Percentiles rank a stretch among this genome's conserved stretches.
Conservation (phyloP, 1,140 invertebrate species). For the Macrosteles quadrilineatus region DNA sequence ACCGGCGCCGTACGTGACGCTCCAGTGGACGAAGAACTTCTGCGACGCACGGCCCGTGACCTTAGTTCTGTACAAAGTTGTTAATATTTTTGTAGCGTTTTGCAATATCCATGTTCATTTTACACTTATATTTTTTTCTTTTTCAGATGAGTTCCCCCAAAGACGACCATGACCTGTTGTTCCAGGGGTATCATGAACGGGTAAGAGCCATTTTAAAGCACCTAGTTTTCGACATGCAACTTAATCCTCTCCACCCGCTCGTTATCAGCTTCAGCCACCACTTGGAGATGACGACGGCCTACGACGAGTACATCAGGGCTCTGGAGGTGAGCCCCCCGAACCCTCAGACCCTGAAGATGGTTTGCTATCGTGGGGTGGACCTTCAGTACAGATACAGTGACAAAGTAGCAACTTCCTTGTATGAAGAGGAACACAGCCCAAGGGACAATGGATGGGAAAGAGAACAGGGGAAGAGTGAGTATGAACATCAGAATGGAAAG, state of each 20-base stretch:
- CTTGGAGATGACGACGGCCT: slow-evolving; percentile 19
- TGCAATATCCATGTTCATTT: no score
- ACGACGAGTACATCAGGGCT: slow-evolving; percentile 5
- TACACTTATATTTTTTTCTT: no score
- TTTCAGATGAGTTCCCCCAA: not conserved
- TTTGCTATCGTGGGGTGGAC: not conserved
- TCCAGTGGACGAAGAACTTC: no score
- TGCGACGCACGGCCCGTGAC: no score
- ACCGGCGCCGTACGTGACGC: no score
- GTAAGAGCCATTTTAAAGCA: slow-evolving; percentile 4
- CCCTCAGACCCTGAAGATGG: not conserved
- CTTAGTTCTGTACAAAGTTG: no score
- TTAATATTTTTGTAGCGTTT: no score
- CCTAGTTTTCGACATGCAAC: slow-evolving; percentile 9
- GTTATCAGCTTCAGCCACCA: slow-evolving; percentile 15
- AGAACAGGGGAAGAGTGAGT: no score
- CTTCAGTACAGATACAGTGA: not conserved
- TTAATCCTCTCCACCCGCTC: not conserved
- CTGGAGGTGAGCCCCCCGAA: not conserved
- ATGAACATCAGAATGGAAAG: no score
- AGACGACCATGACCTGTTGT: not conserved
- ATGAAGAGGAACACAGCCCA: not conserved
- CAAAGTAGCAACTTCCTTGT: not conserved
- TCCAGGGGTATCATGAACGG: slow-evolving; percentile 3
- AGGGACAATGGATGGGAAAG: not conserved